Percentiles rank a stretch among this genome's conserved stretches.
Evolutionary conservation across 2,113 vertebrate species (phyloP).

Genomic region (Centrocercus urophasianus): DNA sequence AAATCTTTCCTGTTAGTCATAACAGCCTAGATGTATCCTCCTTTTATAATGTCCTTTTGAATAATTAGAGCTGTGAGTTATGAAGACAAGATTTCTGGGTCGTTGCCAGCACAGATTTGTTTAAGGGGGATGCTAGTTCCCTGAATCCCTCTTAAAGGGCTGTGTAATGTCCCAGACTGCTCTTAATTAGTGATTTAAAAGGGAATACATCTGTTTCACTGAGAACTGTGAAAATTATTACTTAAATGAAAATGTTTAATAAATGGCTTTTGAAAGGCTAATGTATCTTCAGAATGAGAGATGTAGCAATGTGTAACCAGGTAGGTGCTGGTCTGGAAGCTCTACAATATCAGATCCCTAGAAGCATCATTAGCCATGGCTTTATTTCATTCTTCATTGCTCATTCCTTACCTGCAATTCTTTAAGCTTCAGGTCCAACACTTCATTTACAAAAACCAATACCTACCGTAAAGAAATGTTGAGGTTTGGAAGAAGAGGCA

Average conservation of each 20-base stretch:
- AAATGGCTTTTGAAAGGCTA: conserved; percentile 44
- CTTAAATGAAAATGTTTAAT: conserved; percentile 41
- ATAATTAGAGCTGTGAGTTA: conserved; percentile 66
- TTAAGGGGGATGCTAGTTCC: conserved; percentile 32
- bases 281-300: conserved; percentile 31
- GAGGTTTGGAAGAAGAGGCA: neutral
- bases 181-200: conserved; percentile 70
- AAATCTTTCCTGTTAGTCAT: conserved; percentile 30
- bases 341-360: neutral
- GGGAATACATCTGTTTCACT: conserved; percentile 53
- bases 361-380: neutral
- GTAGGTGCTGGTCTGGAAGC: neutral
- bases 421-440: neutral
- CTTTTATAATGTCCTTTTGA: conserved; percentile 27
- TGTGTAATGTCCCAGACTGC: conserved; percentile 46
- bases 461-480: neutral
- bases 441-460: neutral
- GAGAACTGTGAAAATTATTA: conserved; percentile 63
- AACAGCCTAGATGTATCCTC: neutral
- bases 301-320: neutral
- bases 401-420: neutral
- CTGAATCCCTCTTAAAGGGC: conserved; percentile 61
- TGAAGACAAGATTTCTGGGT: conserved; percentile 48
- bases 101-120: conserved; percentile 63
- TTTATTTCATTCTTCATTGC: neutral